Evolutionary conservation across 2,888 invertebrate species (phyloP).

Genomic region (Caenorhabditis sinica): DNA sequence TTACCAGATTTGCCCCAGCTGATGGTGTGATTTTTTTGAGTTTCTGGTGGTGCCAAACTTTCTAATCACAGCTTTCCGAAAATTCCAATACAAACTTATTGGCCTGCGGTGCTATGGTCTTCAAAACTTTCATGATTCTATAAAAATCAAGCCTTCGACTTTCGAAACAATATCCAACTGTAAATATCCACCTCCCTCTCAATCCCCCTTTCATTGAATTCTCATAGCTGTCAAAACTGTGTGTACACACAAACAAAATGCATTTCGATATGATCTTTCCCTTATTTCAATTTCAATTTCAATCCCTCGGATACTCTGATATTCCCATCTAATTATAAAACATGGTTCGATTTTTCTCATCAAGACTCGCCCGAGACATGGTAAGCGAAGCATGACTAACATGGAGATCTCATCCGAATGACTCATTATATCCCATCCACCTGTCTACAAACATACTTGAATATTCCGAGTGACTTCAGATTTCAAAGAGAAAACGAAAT

Average conservation of each 20-base stretch:
- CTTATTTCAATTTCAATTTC: conserved; percentile 28
- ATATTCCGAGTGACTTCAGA: conserved; percentile 19
- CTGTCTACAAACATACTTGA: conserved; percentile 20
- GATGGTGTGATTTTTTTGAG: neutral
- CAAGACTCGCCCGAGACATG: conserved; percentile 59
- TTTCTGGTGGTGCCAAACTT: neutral
- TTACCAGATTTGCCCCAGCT: neutral
- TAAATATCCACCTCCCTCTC: neutral
- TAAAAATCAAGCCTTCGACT: neutral
- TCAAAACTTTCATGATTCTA: neutral
- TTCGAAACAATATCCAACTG: conserved; percentile 17
- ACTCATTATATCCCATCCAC: conserved; percentile 8
- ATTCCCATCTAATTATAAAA: neutral
- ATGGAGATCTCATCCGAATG: conserved; percentile 22
- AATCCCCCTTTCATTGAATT: conserved; percentile 2
- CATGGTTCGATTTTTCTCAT: conserved; percentile 66
- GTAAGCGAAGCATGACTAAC: conserved; percentile 45
- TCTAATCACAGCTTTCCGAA: too few relatives aligned
- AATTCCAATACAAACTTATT: too few relatives aligned
- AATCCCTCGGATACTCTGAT: neutral
- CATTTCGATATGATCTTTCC: conserved; percentile 13
- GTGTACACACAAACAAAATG: conserved; percentile 31
- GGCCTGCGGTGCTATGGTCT: neutral
- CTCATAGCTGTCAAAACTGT: conserved; percentile 48
- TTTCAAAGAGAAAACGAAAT: conserved; percentile 5